These are phyloP conservation scores for Whitmania pigra DNA, from an alignment of 1,140 invertebrate species.

Conservation along the genomic window DNA sequence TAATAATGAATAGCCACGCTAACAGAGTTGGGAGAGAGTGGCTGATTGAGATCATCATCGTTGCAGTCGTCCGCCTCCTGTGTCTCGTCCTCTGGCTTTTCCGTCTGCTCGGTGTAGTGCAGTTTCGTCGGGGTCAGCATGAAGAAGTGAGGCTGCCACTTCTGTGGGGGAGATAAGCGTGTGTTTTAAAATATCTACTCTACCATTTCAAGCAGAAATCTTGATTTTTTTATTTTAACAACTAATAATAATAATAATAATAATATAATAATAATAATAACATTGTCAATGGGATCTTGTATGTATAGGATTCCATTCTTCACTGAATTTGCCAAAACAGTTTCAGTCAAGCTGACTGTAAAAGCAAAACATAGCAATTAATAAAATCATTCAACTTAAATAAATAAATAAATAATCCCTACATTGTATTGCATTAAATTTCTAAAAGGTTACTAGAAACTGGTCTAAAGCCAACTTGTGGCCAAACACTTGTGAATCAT, in stretches of 20 bases:
- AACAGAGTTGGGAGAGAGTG: no score
- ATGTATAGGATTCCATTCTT: slow-evolving; percentile 83
- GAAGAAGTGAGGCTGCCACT: slow-evolving; percentile 89
- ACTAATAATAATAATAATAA: not conserved
- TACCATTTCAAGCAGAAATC: not conserved
- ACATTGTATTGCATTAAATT: no score
- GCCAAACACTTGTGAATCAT: no score
- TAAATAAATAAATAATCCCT: no score
- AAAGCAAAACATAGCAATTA: not conserved
- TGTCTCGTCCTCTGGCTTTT: slow-evolving; percentile 47
- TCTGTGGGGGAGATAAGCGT: slow-evolving; percentile 33
- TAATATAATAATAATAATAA: slow-evolving; percentile 25
- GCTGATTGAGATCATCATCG: slow-evolving; percentile 15
- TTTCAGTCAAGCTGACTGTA: slow-evolving; percentile 44
- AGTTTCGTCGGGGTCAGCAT: slow-evolving; percentile 77
- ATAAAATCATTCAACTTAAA: no score
- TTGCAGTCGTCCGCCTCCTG: slow-evolving; percentile 45
- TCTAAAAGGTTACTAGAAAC: no score
- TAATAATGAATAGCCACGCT: no score
- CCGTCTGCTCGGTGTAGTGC: slow-evolving; percentile 62
- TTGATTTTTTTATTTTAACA: not conserved
- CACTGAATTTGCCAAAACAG: slow-evolving; percentile 71
- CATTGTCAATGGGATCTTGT: slow-evolving; percentile 70
- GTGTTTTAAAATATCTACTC: not conserved
- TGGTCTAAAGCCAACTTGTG: no score